A percentile compares a stretch with the other conserved stretches of the same genome.
Evolutionary conservation across 2,797 vertebrate species (phyloP).

Genomic region (Galaxias olidus): DNA sequence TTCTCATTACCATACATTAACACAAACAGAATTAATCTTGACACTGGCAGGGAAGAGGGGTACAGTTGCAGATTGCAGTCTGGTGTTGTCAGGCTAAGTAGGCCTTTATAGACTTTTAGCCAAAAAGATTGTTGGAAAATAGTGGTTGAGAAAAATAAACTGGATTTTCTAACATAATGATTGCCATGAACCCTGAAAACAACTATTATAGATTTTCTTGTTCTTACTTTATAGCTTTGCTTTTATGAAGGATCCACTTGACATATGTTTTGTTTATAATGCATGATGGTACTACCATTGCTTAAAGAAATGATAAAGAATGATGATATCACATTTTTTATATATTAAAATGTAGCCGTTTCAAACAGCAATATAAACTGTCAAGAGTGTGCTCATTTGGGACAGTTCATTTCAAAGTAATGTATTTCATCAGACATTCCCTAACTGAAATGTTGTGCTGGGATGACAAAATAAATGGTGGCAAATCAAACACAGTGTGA

Average conservation of each 20-base stretch:
- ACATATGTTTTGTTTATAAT: too few relatives aligned
- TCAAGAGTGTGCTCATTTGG: constrained; percentile 33
- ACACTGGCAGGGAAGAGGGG: constrained; percentile 56
- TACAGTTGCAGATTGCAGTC: not conserved
- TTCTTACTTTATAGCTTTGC: too few relatives aligned
- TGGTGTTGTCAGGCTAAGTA: too few relatives aligned
- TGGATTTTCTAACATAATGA: too few relatives aligned
- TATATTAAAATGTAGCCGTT: constrained; percentile 26
- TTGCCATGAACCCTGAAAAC: too few relatives aligned
- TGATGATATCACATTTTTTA: constrained; percentile 17
- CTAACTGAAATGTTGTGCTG: constrained; percentile 45
- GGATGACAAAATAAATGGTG: constrained; percentile 58
- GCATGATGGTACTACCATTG: too few relatives aligned
- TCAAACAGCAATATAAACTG: constrained; percentile 31
- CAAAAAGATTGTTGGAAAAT: too few relatives aligned
- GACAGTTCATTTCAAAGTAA: constrained; percentile 45
- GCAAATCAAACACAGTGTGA: constrained; percentile 55
- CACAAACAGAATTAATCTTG: constrained; percentile 76
- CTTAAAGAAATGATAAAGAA: too few relatives aligned
- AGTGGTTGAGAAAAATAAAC: too few relatives aligned
- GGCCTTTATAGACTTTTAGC: too few relatives aligned
- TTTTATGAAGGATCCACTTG: too few relatives aligned
- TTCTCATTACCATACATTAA: constrained; percentile 83
- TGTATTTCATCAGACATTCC: constrained; percentile 54
- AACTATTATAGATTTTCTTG: too few relatives aligned